Percentiles rank a stretch among this genome's conserved stretches.
Evolutionary conservation across 2,888 invertebrate genomes (phyloP).

Genomic region (Drosophila colorata): DNA sequence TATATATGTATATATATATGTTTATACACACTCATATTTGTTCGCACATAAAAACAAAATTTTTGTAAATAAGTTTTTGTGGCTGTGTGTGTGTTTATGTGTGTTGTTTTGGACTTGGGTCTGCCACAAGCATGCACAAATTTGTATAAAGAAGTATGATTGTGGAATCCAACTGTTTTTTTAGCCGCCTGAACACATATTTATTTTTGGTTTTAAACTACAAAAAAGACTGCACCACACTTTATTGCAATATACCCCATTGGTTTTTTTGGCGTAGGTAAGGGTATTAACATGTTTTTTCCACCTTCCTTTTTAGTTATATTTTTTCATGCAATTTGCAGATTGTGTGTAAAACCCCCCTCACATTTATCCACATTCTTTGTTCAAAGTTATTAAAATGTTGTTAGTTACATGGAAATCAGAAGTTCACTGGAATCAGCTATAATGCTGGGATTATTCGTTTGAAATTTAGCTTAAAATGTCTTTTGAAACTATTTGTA

Average conservation of each 20-base stretch:
- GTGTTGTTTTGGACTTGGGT: conserved; percentile 14
- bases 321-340: conserved; percentile 4
- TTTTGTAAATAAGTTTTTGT: conserved; percentile 44
- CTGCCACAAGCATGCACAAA: conserved; percentile 34
- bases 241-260: background rate
- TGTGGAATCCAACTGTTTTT: conserved; percentile 12
- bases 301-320: conserved; percentile 4
- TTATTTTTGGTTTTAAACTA: conserved; percentile 15
- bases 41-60: conserved; percentile 42
- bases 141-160: conserved; percentile 8
- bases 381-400: conserved; percentile 28
- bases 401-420: conserved; percentile 19
- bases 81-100: conserved; percentile 1
- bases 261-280: background rate
- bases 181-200: conserved; percentile 11
- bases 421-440: background rate
- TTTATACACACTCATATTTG: conserved; percentile 13
- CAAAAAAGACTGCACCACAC: conserved; percentile 10
- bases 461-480: background rate
- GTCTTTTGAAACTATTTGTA: background rate
- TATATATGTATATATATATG: background rate
- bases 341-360: conserved; percentile 5
- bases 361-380: conserved; percentile 7
- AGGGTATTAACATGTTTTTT: conserved; percentile 18
- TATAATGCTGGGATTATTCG: conserved; percentile 5